phyloP scores from a whole-genome alignment of 1,140 invertebrate genomes.

The Dryas iulia region DNA sequence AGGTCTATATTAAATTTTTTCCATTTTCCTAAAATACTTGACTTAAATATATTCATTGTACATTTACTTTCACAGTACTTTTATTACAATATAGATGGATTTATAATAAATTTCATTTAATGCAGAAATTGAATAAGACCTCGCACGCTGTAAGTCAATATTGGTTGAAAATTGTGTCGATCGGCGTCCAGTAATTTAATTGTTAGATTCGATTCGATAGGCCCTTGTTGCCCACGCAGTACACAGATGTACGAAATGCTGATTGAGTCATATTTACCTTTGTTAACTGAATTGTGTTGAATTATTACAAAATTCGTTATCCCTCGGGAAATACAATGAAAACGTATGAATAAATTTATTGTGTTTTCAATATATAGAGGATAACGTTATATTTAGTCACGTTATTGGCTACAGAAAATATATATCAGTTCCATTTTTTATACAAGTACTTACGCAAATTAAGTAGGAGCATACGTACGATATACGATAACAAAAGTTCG shows the following conservation, averaged over 20 bases:
- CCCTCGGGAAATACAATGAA: background rate
- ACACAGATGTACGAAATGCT: background rate
- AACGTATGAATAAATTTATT: background rate
- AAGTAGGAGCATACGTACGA: too few species aligned
- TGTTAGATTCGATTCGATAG: background rate
- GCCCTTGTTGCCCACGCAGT: background rate
- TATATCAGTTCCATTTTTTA: too few species aligned
- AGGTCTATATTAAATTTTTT: too few species aligned
- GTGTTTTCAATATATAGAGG: background rate
- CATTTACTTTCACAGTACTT: too few species aligned
- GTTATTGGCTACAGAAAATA: too few species aligned
- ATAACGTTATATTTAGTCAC: too few species aligned
- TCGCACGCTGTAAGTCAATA: background rate
- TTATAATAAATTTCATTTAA: background rate
- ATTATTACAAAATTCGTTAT: background rate
- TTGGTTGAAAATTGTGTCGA: conserved; percentile 1
- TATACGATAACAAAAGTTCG: too few species aligned
- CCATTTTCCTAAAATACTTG: too few species aligned
- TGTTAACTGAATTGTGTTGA: background rate
- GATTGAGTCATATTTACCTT: background rate
- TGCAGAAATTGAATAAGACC: background rate
- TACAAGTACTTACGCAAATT: too few species aligned
- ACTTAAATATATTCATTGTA: too few species aligned
- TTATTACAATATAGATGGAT: too few species aligned
- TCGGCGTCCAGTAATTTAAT: background rate